These are phyloP conservation scores for Pteromalus puparum DNA, from an alignment of 1,140 invertebrate genomes.

Conservation along the genomic window DNA sequence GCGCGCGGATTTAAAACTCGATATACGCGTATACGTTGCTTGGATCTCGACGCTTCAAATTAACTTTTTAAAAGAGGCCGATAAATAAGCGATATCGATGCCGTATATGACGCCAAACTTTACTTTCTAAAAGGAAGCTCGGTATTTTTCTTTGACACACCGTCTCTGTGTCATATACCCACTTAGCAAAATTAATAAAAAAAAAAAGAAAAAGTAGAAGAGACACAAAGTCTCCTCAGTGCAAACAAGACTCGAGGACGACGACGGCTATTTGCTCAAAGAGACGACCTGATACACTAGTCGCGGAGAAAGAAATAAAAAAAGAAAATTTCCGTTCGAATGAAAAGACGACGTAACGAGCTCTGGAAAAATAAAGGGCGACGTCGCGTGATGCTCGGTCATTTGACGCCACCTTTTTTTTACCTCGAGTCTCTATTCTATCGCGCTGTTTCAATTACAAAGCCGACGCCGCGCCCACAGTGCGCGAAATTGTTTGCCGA, in stretches of 20 bases:
- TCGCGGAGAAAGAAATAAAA: too few species aligned
- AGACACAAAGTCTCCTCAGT: neutral
- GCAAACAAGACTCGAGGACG: too few species aligned
- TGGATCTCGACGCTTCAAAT: too few species aligned
- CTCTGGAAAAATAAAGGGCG: neutral
- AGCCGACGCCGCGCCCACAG: neutral
- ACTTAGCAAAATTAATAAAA: too few species aligned
- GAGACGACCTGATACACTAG: neutral
- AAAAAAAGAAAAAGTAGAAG: too few species aligned
- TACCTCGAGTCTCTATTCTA: neutral
- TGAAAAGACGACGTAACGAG: neutral
- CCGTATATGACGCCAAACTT: too few species aligned
- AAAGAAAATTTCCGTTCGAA: neutral
- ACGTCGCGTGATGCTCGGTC: neutral
- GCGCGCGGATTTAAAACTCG: too few species aligned
- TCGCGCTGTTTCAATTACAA: conserved; percentile 13
- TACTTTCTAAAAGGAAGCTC: too few species aligned
- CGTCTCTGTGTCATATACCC: too few species aligned
- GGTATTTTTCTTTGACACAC: too few species aligned
- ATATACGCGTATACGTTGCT: neutral
- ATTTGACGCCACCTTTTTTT: neutral
- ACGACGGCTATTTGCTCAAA: neutral
- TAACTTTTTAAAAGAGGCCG: too few species aligned
- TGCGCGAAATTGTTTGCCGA: conserved; percentile 3
- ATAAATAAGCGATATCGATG: too few species aligned